phyloP scores from a whole-genome alignment of 2,113 vertebrate species.

The Solea solea region DNA sequence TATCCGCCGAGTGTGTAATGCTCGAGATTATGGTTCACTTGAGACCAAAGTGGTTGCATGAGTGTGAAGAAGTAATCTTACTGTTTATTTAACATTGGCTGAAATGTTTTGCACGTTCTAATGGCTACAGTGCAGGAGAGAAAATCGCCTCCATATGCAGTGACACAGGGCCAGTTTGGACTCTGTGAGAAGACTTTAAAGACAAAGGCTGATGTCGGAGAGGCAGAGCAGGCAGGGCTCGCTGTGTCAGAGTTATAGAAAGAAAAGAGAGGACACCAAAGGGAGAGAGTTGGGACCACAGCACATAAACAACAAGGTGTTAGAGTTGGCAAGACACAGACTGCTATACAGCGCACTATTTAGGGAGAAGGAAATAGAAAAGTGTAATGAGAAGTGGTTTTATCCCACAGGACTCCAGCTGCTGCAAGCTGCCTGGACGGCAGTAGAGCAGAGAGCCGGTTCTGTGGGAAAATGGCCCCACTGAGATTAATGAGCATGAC shows the following conservation, averaged over 20 bases:
- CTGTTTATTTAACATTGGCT: constrained; percentile 75
- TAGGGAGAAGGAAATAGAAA: not conserved
- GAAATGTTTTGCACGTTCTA: constrained; percentile 69
- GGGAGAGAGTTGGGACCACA: not conserved
- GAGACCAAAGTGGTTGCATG: constrained; percentile 69
- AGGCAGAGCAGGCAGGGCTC: constrained; percentile 33
- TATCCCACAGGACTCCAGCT: constrained; percentile 50
- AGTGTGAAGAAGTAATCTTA: constrained; percentile 72
- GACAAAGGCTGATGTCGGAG: constrained; percentile 57
- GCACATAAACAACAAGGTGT: constrained; percentile 32
- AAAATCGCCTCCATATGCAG: constrained; percentile 77
- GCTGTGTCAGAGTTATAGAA: constrained; percentile 8
- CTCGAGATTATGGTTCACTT: constrained; percentile 65
- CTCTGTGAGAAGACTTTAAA: constrained; percentile 43
- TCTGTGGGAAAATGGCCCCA: constrained; percentile 66
- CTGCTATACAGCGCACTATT: constrained; percentile 2
- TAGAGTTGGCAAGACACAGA: constrained; percentile 16
- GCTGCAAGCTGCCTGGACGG: constrained; percentile 46
- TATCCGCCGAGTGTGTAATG: constrained; percentile 42
- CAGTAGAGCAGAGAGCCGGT: constrained; percentile 36
- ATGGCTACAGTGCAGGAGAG: constrained; percentile 47
- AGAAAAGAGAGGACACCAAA: not conserved
- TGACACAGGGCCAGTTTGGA: constrained; percentile 40
- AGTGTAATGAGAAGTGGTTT: constrained; percentile 20
- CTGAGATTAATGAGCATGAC: constrained; percentile 66